A percentile compares a stretch with the other conserved stretches of the same genome.
These are phyloP conservation scores for Caenorhabditis wallacei DNA, from an alignment of 2,888 invertebrate species.

Conservation along the genomic window DNA sequence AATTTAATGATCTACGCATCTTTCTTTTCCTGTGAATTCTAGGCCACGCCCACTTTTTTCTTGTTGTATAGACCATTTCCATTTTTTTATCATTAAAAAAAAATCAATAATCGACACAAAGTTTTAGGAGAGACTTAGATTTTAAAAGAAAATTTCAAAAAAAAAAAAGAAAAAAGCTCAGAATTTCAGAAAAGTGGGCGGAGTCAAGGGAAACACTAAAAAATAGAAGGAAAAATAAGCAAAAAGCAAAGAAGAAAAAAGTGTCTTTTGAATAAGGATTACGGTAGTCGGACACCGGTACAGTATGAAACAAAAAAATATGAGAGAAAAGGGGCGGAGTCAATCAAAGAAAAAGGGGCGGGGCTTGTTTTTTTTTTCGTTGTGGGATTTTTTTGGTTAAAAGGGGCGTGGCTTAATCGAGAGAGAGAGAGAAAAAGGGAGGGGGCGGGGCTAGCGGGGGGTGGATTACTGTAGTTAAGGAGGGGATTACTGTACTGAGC, in stretches of 20 bases:
- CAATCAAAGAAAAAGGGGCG: not conserved
- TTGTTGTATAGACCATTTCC: too few species aligned
- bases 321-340: conserved; percentile 1
- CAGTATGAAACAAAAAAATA: conserved; percentile 55
- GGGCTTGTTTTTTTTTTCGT: conserved; percentile 31
- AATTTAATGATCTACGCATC: too few species aligned
- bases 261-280: conserved; percentile 11
- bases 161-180: not conserved
- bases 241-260: not conserved
- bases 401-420: conserved; percentile 26
- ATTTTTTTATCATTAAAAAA: too few species aligned
- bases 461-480: not conserved
- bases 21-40: not conserved
- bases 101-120: too few species aligned
- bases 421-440: too few species aligned
- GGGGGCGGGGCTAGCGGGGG: conserved; percentile 27
- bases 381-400: conserved; percentile 10
- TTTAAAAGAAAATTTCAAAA: not conserved
- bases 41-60: not conserved
- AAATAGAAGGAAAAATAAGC: not conserved
- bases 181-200: not conserved
- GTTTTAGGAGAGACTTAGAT: too few species aligned
- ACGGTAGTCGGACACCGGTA: conserved; percentile 57
- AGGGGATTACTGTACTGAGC: conserved; percentile 73
- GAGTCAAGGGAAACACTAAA: not conserved